Conservation (phyloP, 1,140 invertebrate species). For the Drosophila triauraria region DNA sequence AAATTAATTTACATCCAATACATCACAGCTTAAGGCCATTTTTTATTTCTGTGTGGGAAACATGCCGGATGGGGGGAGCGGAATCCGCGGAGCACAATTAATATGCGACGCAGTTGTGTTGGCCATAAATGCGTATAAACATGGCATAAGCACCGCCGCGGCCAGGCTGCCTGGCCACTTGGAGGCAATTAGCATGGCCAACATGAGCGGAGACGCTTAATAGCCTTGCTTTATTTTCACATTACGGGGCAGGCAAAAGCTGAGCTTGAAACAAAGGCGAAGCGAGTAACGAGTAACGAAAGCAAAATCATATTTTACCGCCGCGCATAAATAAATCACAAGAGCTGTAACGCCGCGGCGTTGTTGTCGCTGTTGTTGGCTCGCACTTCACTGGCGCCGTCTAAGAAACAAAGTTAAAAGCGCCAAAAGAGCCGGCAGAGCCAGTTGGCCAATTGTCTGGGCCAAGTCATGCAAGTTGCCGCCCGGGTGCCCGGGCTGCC, state of each 20-base stretch:
- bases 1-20: constrained; percentile 22
- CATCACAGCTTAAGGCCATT: constrained; percentile 10
- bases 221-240: constrained; percentile 55
- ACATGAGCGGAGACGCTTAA: constrained; percentile 49
- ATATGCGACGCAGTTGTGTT: constrained; percentile 71
- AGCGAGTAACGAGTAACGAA: constrained; percentile 36
- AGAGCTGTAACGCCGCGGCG: constrained; percentile 43
- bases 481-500: constrained; percentile 38
- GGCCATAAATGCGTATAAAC: constrained; percentile 49
- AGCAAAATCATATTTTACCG: constrained; percentile 79
- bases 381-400: constrained; percentile 65
- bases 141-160: constrained; percentile 15
- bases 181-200: constrained; percentile 70
- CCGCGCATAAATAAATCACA: constrained; percentile 78
- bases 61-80: neutral
- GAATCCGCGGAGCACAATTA: constrained; percentile 52
- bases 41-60: constrained; percentile 20
- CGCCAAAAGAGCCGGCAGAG: constrained; percentile 18
- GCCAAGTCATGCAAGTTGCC: constrained; percentile 63
- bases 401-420: constrained; percentile 40
- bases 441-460: constrained; percentile 74
- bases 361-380: constrained; percentile 50
- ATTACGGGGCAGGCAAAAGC: constrained; percentile 14
- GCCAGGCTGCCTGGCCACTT: neutral
- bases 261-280: constrained; percentile 34